These are phyloP conservation scores for Drosophila meridiana DNA, from an alignment of 2,888 invertebrate genomes.

Conservation along the genomic window DNA sequence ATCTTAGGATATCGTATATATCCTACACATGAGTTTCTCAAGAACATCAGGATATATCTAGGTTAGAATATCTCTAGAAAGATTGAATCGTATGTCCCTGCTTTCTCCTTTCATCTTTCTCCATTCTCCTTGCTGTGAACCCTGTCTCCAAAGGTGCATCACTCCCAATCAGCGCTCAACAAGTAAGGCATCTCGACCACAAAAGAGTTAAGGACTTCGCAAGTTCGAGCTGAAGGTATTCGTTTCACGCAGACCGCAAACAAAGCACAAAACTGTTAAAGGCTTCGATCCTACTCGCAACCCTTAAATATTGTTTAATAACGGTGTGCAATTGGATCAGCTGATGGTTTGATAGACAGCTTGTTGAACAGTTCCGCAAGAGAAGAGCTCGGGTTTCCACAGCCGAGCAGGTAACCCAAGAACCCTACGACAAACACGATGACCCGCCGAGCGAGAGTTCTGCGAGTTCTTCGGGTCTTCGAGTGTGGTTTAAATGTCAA, in stretches of 20 bases:
- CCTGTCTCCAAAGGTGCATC: background rate
- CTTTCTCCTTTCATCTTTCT: background rate
- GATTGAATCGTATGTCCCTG: too few relatives aligned
- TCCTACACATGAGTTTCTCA: too few relatives aligned
- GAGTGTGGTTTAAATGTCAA: conserved; percentile 51
- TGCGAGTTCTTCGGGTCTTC: conserved; percentile 11
- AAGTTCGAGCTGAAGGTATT: conserved; percentile 7
- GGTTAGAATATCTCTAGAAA: too few relatives aligned
- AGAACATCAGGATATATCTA: too few relatives aligned
- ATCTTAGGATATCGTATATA: too few relatives aligned
- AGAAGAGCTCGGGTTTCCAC: conserved; percentile 49
- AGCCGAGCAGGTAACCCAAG: conserved; percentile 55
- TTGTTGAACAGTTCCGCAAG: conserved; percentile 42
- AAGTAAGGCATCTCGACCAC: conserved; percentile 5
- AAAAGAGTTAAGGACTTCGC: conserved; percentile 11
- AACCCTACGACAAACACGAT: conserved; percentile 37
- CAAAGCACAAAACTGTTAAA: conserved; percentile 12
- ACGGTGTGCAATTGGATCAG: conserved; percentile 44
- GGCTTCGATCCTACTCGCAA: conserved; percentile 14
- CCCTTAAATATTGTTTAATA: conserved; percentile 23
- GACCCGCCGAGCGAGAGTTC: conserved; percentile 29
- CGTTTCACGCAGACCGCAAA: conserved; percentile 16
- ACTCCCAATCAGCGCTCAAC: conserved; percentile 3
- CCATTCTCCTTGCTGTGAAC: background rate
- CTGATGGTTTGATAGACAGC: conserved; percentile 2